Base-by-base conservation (phyloP, 2,888 invertebrate genomes). In the Tricholauxania praeusta region DNA sequence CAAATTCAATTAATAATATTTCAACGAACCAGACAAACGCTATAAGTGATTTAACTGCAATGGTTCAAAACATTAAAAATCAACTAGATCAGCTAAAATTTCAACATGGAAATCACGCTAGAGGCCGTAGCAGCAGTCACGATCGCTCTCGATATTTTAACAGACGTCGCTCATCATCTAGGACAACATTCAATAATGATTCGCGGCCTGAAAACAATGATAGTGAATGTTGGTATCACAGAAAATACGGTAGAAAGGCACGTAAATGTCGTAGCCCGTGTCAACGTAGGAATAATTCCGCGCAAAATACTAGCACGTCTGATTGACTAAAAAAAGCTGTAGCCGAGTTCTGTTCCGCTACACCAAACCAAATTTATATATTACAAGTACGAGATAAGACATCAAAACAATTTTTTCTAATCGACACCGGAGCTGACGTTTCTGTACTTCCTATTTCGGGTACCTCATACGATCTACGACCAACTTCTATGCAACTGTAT, bases 251-350 rank as follows among this genome's bases (percentile, higher is more conserved):
- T 17, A 7, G 14, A n/a, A n/a, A 52, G 5, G n/a, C 53, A 8
- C 53, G 53, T 17, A 53, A 53, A n/a, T 53, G 53, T 17, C 53
- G 14, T 8, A 53, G 10, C 15, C n/a, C 14, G 8, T 74, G 71
- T 17, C 17, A 12, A 28, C 63, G 53, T 32, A 62, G n/a, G n/a
- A 63, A 15, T 28, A 28, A 53, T 53, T 28, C 19, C 53, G 19
- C 10, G 53, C 55, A 62, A 62, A 72, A 72, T 67, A 72, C 67
- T 72, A 64, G 67, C 67, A 53, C 39, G 67, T 62, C 67, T 63
- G 28, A 28, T 28, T 28, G 28, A 28, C 28, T 28, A 28, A 3
- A 28, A 28, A 4, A 3, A 4, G 2, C 28, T 4, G 28, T 28
- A 28, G 3, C 28, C 3, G 28, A 28, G 28, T 3, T 28, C 28